A percentile compares a stretch with the other conserved stretches of the same genome.
These are phyloP conservation scores for Botrylloides violaceus DNA, from an alignment of 23 tunicate species.

Conservation along the genomic window DNA sequence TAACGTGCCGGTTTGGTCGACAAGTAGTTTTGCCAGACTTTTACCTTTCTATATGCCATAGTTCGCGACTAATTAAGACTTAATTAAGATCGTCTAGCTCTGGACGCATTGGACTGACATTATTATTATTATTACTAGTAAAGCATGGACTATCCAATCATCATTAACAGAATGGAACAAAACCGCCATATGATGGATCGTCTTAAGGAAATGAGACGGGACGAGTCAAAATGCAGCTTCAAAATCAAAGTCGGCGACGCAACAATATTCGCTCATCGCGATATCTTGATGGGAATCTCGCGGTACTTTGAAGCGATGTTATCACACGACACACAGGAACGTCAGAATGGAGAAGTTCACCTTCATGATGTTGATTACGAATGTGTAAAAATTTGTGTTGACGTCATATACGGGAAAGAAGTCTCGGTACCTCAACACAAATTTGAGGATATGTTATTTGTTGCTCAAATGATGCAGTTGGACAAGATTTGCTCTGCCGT, in stretches of 20 bases:
- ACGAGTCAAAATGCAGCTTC: neutral
- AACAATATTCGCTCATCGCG: neutral
- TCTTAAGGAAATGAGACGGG: neutral
- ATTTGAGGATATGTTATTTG: neutral
- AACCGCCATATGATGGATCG: no score
- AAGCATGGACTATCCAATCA: no score
- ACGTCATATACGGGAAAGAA: neutral
- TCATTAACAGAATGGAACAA: no score
- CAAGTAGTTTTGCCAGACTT: no score
- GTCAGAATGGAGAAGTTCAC: neutral
- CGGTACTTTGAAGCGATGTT: neutral
- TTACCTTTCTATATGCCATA: no score
- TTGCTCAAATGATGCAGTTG: neutral
- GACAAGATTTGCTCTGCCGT: neutral
- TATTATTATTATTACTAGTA: no score
- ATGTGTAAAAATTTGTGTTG: neutral
- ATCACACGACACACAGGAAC: neutral
- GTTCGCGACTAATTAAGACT: no score
- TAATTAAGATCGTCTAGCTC: no score
- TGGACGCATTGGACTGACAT: no score
- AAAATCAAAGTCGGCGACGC: neutral
- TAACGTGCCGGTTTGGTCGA: no score
- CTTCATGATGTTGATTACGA: neutral
- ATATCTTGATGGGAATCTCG: neutral
- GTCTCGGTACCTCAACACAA: neutral